Evolutionary conservation across 2,888 invertebrate genomes (phyloP), one percentile per base, ranked within the genome.

Genomic region (Drosophila prostipennis): DNA sequence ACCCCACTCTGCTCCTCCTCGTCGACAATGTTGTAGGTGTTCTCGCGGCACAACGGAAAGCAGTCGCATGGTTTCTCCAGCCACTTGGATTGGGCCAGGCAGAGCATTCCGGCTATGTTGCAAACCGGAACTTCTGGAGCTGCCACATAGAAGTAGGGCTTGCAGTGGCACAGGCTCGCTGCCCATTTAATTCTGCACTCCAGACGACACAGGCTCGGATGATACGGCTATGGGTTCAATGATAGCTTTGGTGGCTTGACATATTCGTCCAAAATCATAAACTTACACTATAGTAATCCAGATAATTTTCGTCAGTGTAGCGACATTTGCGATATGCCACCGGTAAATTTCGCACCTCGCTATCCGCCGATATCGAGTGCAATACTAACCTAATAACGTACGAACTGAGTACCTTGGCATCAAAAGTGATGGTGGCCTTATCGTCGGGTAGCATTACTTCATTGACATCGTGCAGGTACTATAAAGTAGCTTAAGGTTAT

Each of bases 101-200:
- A 91, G 2, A 90, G 16, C 84, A 91, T 84, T n/a, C 87, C 90
- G 6, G 74, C 54, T 13, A 91, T 72, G 42, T 72, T 71, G 52
- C 91, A 91, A n/a, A 84, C 59, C 1, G 87, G 87, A 1, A 69
- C 74, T 0, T 76, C 56, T 0, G 80, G 74, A 1, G 84, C 90
- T 23, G 87, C 78, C 0, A 78, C 76, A 79, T 92, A 91, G 58
- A 92, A 91, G 45, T 81, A 91, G 4, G 91, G 91, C 32, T 89
- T 89, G 58, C 91, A 91, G 0, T 85, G 72, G 67, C 91, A 92
- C 4, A 89, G 56, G 4, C 72, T 46, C 3, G 90, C 49, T 1
- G 92, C 91, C 8, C 73, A 74, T 37, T 84, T 77, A n/a, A 91
- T 89, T 19, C 91, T 91, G 34, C 91, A 91, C 53, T 90, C 90